Base-by-base conservation (phyloP, 1,140 invertebrate genomes). In the Cephus cinctus region DNA sequence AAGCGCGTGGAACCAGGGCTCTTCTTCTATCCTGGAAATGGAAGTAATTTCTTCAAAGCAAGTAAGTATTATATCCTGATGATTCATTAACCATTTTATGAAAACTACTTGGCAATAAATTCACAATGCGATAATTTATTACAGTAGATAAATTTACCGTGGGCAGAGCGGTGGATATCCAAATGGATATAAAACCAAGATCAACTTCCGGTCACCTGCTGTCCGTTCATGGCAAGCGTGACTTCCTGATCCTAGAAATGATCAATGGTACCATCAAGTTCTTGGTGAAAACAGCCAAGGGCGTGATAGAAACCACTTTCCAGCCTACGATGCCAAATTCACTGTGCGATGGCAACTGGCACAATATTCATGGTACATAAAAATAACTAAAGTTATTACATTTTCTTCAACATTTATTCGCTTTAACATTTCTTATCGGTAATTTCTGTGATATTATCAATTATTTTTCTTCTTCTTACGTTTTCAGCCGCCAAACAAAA, bases 301-400 rank as follows among this genome's bases (percentile, higher is more conserved):
- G 91, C 4, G 81, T 84, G 0, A 88, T 94, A 51, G 81, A 83
- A 2, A 84, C 92, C 1, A 82, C 78, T 1, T 94, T 86, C 66
- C 82, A 79, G 15, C 83, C 90, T 3, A 77, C 80, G 14, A 77
- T 81, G n/a, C 80, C 85, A 21, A 83, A 87, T 65, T 81, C 83
- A 20, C 80, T 94, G 19, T 98, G 96, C 69, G 93, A 98, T 78
- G 95, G 96, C 22, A 79, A 92, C 20, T 98, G 95, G 94, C 95
- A 98, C 66, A 86, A 78, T 11, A 89, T 97, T 59, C 78, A 86
- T 80, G 89, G 92, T 94, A 70, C 75, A 67, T 54, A 54, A 19
- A n/a, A n/a, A n/a, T n/a, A n/a, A n/a, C n/a, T n/a, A n/a, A n/a
- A n/a, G n/a, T n/a, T n/a, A n/a, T n/a, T n/a, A n/a, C n/a, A 31